Evolutionary conservation across 1,140 invertebrate genomes (phyloP).

Genomic region (Dufourea novaeangliae): DNA sequence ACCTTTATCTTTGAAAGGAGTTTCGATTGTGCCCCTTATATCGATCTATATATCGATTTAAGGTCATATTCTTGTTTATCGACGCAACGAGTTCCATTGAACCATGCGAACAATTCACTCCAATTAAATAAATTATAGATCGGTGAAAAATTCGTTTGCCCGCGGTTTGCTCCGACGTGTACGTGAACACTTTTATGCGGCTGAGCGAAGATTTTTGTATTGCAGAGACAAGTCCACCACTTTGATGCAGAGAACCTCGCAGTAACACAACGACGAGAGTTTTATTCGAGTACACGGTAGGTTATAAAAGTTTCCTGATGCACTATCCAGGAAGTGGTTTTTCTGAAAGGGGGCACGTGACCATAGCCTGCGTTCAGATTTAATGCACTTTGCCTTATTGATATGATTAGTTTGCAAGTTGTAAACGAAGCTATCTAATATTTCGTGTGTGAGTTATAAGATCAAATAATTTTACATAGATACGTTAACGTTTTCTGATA

Average conservation of each 20-base stretch:
- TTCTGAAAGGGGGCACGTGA: not conserved
- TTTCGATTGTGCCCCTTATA: constrained; percentile 18
- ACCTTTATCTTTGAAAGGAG: constrained; percentile 20
- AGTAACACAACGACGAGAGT: constrained; percentile 11
- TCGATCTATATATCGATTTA: constrained; percentile 22
- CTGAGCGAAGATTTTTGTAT: constrained; percentile 14
- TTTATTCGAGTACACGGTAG: constrained; percentile 32
- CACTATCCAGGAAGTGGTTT: constrained; percentile 45
- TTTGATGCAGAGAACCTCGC: constrained; percentile 35
- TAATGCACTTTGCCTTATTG: constrained; percentile 34
- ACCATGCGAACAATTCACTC: not conserved
- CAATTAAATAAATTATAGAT: constrained; percentile 11
- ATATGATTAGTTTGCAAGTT: not conserved
- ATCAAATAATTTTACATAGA: no score
- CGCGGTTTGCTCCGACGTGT: not conserved
- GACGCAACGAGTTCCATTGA: not conserved
- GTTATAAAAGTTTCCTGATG: constrained; percentile 56
- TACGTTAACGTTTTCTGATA: no score
- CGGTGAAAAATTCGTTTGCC: not conserved
- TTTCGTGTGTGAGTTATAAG: no score
- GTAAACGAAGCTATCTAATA: not conserved
- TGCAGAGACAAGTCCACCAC: constrained; percentile 22
- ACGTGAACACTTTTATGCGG: not conserved
- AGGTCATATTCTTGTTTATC: constrained; percentile 9
- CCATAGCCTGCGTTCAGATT: constrained; percentile 26